These are phyloP conservation scores for Eremobia ochroleuca DNA, from an alignment of 2,888 invertebrate genomes.

Conservation along the genomic window DNA sequence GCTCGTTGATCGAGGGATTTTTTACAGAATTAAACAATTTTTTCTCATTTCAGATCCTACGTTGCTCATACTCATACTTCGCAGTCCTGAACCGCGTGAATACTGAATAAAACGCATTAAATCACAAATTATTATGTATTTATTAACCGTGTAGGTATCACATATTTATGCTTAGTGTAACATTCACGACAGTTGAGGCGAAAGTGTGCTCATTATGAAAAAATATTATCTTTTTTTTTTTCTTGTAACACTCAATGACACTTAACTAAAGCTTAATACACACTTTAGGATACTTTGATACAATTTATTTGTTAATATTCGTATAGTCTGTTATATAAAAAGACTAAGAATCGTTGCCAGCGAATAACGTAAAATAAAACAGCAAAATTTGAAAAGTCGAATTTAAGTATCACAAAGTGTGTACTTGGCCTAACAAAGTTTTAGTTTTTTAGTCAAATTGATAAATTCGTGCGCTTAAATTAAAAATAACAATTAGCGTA, in stretches of 20 bases:
- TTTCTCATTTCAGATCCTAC: slow-evolving; percentile 81
- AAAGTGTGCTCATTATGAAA: slow-evolving; percentile 88
- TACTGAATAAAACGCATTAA: slow-evolving; percentile 71
- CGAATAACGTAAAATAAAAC: slow-evolving; percentile 28
- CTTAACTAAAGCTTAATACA: slow-evolving; percentile 62
- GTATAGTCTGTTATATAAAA: slow-evolving; percentile 15
- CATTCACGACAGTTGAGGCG: slow-evolving; percentile 88
- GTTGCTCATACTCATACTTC: slow-evolving; percentile 86
- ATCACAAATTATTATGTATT: slow-evolving; percentile 87
- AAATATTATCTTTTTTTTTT: slow-evolving; percentile 76
- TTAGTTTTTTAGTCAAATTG: slow-evolving; percentile 80
- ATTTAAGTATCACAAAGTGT: slow-evolving; percentile 43
- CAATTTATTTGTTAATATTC: slow-evolving; percentile 22
- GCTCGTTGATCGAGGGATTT: background rate
- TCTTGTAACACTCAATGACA: slow-evolving; percentile 79
- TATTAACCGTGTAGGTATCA: slow-evolving; percentile 88
- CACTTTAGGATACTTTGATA: slow-evolving; percentile 45
- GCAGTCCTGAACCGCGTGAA: slow-evolving; percentile 85
- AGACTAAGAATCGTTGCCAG: slow-evolving; percentile 43
- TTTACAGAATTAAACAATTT: background rate
- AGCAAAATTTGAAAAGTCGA: slow-evolving; percentile 1
- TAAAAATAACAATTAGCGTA: slow-evolving; percentile 77
- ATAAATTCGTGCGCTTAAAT: slow-evolving; percentile 90
- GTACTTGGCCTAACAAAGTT: slow-evolving; percentile 74
- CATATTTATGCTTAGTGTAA: slow-evolving; percentile 89